Evolutionary conservation across 2,888 invertebrate genomes (phyloP).

Genomic region (Synergus laeviventris): DNA sequence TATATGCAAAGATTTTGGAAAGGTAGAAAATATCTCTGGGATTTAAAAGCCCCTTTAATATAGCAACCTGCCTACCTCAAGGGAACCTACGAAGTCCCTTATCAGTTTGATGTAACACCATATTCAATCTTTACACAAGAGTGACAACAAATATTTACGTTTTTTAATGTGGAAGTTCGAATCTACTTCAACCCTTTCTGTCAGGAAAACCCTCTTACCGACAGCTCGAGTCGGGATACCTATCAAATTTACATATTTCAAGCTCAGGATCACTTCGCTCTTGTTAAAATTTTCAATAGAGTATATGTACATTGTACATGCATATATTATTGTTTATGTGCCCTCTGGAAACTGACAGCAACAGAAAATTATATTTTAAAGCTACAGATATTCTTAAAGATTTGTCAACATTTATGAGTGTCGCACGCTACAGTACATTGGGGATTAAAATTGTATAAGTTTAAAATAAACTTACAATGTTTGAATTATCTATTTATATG

Average conservation of each 20-base stretch:
- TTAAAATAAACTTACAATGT: too few species aligned
- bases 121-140: not conserved
- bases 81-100: not conserved
- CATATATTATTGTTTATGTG: not conserved
- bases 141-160: constrained; percentile 8
- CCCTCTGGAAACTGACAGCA: not conserved
- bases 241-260: constrained; percentile 13
- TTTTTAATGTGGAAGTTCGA: not conserved
- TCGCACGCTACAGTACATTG: too few species aligned
- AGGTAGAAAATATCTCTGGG: not conserved
- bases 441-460: too few species aligned
- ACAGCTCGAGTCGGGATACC: not conserved
- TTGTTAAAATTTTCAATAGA: not conserved
- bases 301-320: not conserved
- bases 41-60: not conserved
- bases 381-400: too few species aligned
- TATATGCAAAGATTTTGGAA: not conserved
- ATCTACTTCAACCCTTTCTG: not conserved
- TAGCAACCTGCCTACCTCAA: not conserved
- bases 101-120: not conserved
- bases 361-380: too few species aligned
- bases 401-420: too few species aligned
- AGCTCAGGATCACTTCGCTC: constrained; percentile 1
- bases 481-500: not conserved
- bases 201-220: not conserved